Evolutionary conservation across 2,888 invertebrate species (phyloP).

Genomic region (Callimorpha dominula): DNA sequence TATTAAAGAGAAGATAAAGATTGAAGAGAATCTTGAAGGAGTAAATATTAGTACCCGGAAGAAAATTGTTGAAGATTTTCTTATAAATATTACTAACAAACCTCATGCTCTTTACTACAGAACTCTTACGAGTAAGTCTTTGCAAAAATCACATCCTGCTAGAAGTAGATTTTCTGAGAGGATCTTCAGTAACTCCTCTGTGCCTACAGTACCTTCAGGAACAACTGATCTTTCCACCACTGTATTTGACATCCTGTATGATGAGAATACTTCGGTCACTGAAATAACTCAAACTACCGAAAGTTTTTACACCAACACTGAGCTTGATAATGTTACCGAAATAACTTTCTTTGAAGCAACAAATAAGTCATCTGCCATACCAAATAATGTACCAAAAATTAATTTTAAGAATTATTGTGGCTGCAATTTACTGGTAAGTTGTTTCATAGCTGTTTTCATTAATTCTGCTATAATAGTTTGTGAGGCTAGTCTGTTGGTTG

Average conservation of each 20-base stretch:
- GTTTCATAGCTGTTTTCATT: slow-evolving; percentile 4
- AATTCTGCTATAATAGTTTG: neutral
- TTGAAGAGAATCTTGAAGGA: slow-evolving; percentile 49
- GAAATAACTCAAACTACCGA: slow-evolving; percentile 67
- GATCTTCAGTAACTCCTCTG: slow-evolving; percentile 57
- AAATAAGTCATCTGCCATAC: slow-evolving; percentile 59
- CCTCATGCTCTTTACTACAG: slow-evolving; percentile 76
- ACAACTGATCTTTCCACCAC: slow-evolving; percentile 66
- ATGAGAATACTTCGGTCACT: slow-evolving; percentile 69
- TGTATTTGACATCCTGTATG: slow-evolving; percentile 71
- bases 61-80: slow-evolving; percentile 57
- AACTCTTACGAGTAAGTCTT: slow-evolving; percentile 46
- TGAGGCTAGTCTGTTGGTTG: neutral
- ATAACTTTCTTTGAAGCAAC: slow-evolving; percentile 68
- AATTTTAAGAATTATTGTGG: slow-evolving; percentile 58
- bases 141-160: slow-evolving; percentile 26
- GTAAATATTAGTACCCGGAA: slow-evolving; percentile 59
- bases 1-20: slow-evolving; percentile 66
- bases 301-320: slow-evolving; percentile 57
- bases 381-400: slow-evolving; percentile 58
- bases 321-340: slow-evolving; percentile 76
- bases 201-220: slow-evolving; percentile 51
- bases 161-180: slow-evolving; percentile 39
- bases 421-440: slow-evolving; percentile 76
- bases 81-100: slow-evolving; percentile 63